phyloP scores from a whole-genome alignment of 2,888 invertebrate genomes.

The Thecocarcelia acutangulata region DNA sequence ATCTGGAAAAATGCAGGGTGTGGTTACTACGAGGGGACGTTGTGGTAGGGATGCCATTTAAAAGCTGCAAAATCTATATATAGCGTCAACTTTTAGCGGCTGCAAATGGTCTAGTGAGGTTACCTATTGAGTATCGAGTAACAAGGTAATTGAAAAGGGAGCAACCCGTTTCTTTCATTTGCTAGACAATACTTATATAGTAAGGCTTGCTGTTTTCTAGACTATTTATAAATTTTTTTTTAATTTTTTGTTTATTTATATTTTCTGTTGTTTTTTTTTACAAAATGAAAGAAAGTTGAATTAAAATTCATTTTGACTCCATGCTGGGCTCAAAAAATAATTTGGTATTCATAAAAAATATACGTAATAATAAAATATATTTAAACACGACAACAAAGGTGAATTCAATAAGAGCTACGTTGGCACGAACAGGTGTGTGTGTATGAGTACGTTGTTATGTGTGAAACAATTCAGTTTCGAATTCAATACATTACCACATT shows the following conservation, averaged over 20 bases:
- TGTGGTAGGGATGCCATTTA: too few species aligned
- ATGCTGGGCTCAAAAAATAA: constrained; percentile 48
- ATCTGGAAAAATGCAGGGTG: too few species aligned
- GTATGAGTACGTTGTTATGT: constrained; percentile 41
- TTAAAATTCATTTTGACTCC: constrained; percentile 46
- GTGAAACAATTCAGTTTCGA: constrained; percentile 55
- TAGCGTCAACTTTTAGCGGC: too few species aligned
- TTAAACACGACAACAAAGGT: constrained; percentile 6
- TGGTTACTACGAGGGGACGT: too few species aligned
- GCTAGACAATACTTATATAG: background rate
- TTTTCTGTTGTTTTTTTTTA: background rate
- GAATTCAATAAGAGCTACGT: constrained; percentile 37
- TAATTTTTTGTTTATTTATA: background rate
- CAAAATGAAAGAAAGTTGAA: constrained; percentile 47
- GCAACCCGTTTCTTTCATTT: constrained; percentile 15
- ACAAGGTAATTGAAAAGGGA: background rate
- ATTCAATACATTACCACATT: constrained; percentile 60
- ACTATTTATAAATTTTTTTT: constrained; percentile 28
- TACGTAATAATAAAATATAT: constrained; percentile 24
- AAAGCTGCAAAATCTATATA: too few species aligned
- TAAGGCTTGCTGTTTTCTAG: constrained; percentile 7
- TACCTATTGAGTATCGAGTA: too few species aligned
- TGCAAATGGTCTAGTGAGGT: too few species aligned
- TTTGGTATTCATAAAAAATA: constrained; percentile 44
- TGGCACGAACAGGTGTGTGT: constrained; percentile 59